Evolutionary conservation across 2,113 vertebrate genomes (phyloP).

Genomic region (Phasianus colchicus): DNA sequence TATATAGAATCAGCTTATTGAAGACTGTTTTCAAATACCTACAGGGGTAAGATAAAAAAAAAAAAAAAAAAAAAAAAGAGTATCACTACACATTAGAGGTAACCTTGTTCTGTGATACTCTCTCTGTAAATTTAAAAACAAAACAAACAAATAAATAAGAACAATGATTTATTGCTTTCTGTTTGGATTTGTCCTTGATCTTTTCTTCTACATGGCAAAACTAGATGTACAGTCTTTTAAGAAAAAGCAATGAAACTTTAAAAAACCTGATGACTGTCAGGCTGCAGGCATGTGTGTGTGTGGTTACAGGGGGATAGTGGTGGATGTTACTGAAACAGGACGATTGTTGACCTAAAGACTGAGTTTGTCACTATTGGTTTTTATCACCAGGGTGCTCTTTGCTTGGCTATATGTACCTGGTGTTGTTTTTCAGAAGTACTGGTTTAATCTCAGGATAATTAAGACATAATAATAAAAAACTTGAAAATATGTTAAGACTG

Average conservation of each 20-base stretch:
- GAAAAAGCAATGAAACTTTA: background rate
- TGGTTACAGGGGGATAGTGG: background rate
- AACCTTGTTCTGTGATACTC: background rate
- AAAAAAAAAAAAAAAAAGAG: background rate
- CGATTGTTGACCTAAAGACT: background rate
- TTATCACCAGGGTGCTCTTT: background rate
- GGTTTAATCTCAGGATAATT: background rate
- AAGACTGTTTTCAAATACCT: background rate
- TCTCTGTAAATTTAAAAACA: too few species aligned
- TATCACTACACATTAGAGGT: background rate
- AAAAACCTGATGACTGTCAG: background rate
- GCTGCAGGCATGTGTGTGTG: rapidly evolving
- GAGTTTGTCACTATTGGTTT: background rate
- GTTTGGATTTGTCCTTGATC: background rate
- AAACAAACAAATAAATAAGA: background rate
- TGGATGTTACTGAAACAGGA: background rate
- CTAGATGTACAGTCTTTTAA: background rate
- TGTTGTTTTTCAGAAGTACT: background rate
- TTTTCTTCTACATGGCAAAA: background rate
- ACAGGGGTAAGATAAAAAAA: background rate
- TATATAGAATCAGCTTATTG: background rate
- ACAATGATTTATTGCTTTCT: background rate
- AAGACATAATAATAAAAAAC: background rate
- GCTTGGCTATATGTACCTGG: background rate
- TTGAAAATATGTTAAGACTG: background rate